phyloP scores from a whole-genome alignment of 1,140 invertebrate genomes.

The Subanguina moxae region DNA sequence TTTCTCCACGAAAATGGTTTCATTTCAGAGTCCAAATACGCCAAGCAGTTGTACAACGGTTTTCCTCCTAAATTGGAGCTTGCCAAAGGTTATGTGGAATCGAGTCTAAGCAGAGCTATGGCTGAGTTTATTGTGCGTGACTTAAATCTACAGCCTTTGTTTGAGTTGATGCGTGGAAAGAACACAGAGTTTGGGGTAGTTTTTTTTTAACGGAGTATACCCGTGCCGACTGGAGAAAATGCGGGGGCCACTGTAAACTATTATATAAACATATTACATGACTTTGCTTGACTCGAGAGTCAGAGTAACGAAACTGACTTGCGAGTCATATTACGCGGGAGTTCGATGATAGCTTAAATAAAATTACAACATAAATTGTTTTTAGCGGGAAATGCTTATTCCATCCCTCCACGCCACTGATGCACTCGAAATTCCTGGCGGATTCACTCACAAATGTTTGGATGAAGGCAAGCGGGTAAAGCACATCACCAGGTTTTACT shows the following conservation, averaged over 20 bases:
- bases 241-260: no score
- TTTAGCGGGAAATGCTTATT: slow-evolving; percentile 18
- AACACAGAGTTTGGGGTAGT: not conserved
- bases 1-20: no score
- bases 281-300: no score
- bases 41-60: no score
- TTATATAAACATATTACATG: no score
- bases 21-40: no score
- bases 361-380: not conserved
- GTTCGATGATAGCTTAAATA: no score
- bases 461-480: not conserved
- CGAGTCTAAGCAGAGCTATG: slow-evolving; percentile 7
- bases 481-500: slow-evolving; percentile 22
- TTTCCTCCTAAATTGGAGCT: not conserved
- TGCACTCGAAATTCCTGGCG: slow-evolving; percentile 28
- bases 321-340: no score
- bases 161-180: not conserved
- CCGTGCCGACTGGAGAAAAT: no score
- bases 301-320: no score
- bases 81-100: slow-evolving; percentile 12
- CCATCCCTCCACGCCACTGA: slow-evolving; percentile 36
- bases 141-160: not conserved
- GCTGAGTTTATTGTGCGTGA: not conserved
- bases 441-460: slow-evolving; percentile 40
- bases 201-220: no score